Evolutionary conservation across 1,140 invertebrate species (phyloP).

Genomic region (Orius laevigatus): DNA sequence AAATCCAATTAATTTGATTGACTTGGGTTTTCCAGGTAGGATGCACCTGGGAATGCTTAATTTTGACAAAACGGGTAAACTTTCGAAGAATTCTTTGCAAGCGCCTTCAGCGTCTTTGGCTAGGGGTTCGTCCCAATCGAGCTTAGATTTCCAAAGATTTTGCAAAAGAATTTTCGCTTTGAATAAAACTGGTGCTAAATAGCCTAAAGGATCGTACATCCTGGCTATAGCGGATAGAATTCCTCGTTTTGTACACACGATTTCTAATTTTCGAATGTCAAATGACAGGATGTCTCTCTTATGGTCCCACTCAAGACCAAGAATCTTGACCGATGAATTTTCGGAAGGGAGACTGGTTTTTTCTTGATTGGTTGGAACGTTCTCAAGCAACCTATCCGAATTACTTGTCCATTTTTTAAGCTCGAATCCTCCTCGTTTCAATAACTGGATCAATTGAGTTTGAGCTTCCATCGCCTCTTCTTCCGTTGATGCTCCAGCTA

Average conservation of each 20-base stretch:
- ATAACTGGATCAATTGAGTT: constrained; percentile 12
- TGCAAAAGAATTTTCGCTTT: constrained; percentile 22
- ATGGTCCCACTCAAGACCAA: constrained; percentile 1
- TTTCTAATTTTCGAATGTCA: constrained; percentile 3
- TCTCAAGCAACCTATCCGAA: background rate
- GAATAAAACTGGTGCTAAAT: constrained; percentile 21
- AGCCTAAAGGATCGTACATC: constrained; percentile 25
- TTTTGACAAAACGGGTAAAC: constrained; percentile 9
- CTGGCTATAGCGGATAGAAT: constrained; percentile 20
- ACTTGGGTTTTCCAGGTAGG: background rate
- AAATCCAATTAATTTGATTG: constrained; percentile 20
- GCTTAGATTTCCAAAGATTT: constrained; percentile 21
- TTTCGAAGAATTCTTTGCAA: constrained; percentile 17
- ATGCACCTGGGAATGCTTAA: constrained; percentile 19
- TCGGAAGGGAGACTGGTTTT: background rate
- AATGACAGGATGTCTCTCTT: background rate
- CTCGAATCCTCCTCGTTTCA: constrained; percentile 16
- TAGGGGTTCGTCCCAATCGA: constrained; percentile 24
- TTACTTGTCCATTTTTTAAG: constrained; percentile 17
- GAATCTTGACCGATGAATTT: background rate
- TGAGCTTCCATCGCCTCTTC: constrained; percentile 15
- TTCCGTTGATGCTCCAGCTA: constrained; percentile 22
- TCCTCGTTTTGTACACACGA: constrained; percentile 19
- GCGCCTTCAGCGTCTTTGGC: constrained; percentile 16
- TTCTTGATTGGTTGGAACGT: no score